phyloP scores from a whole-genome alignment of 2,888 invertebrate species.

The Eilema caniola region DNA sequence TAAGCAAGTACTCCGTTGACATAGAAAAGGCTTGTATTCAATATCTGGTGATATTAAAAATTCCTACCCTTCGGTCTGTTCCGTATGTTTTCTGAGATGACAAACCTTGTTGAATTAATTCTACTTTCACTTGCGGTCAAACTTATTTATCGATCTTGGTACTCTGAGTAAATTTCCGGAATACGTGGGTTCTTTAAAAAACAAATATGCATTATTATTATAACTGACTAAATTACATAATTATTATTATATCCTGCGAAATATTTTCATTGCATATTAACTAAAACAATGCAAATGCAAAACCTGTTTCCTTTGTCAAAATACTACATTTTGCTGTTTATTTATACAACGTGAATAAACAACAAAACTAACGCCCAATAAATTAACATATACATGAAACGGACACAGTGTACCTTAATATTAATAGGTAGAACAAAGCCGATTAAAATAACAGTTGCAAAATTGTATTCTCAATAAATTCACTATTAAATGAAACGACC shows the following conservation, averaged over 20 bases:
- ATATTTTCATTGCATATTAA: not conserved
- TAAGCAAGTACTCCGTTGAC: slow-evolving; percentile 57
- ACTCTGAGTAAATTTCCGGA: too few relatives aligned
- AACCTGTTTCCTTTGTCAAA: slow-evolving; percentile 10
- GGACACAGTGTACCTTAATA: slow-evolving; percentile 20
- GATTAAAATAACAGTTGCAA: slow-evolving; percentile 34
- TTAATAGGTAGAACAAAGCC: slow-evolving; percentile 35
- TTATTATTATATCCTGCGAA: not conserved
- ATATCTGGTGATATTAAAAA: slow-evolving; percentile 74
- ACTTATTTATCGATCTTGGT: slow-evolving; percentile 17
- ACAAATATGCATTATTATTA: too few relatives aligned
- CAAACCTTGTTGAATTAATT: slow-evolving; percentile 49
- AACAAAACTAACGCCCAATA: slow-evolving; percentile 24
- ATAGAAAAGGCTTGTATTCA: slow-evolving; percentile 63
- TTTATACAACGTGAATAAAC: slow-evolving; percentile 14
- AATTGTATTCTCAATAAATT: slow-evolving; percentile 37
- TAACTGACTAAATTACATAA: not conserved
- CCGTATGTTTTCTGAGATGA: slow-evolving; percentile 49
- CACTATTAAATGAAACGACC: slow-evolving; percentile 31
- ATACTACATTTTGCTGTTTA: slow-evolving; percentile 1
- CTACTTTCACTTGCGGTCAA: slow-evolving; percentile 33
- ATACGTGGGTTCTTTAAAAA: too few relatives aligned
- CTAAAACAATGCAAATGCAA: not conserved
- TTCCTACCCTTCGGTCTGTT: slow-evolving; percentile 58
- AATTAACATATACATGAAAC: slow-evolving; percentile 22